A percentile compares a stretch with the other conserved stretches of the same genome.
phyloP scores from a whole-genome alignment of 2,888 invertebrate species.

The Eumacrocentrus americanus region DNA sequence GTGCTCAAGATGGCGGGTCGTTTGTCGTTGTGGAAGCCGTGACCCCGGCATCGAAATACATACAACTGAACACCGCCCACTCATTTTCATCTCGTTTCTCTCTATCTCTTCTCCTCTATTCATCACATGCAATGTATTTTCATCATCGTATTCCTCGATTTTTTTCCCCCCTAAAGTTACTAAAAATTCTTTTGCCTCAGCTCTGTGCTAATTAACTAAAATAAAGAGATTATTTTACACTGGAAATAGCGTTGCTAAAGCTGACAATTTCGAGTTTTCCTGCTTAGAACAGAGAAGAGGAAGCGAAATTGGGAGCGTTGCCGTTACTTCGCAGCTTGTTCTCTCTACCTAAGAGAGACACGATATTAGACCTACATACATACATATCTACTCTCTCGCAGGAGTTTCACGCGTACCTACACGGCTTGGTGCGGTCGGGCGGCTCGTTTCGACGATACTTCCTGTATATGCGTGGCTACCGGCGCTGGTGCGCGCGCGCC shows the following conservation, averaged over 20 bases:
- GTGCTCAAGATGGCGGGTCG: slow-evolving; percentile 40
- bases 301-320: too few species aligned
- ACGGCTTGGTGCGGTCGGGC: slow-evolving; percentile 31
- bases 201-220: too few species aligned
- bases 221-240: too few species aligned
- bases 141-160: too few species aligned
- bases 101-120: slow-evolving; percentile 6
- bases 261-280: too few species aligned
- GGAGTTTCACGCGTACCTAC: slow-evolving; percentile 10
- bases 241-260: too few species aligned
- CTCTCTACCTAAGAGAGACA: too few species aligned
- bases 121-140: not conserved
- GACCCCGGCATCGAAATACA: slow-evolving; percentile 23
- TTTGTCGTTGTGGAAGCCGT: slow-evolving; percentile 13
- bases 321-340: too few species aligned
- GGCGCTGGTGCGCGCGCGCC: slow-evolving; percentile 34
- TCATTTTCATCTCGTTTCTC: not conserved
- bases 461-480: slow-evolving; percentile 40
- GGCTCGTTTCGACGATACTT: slow-evolving; percentile 40
- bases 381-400: not conserved
- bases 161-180: too few species aligned
- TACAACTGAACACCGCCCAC: slow-evolving; percentile 3
- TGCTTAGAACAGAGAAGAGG: too few species aligned
- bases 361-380: not conserved
- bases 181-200: too few species aligned